Evolutionary conservation across 2,113 vertebrate species (phyloP), one percentile per base, ranked within the genome.

Genomic region (Pituophis catenifer): DNA sequence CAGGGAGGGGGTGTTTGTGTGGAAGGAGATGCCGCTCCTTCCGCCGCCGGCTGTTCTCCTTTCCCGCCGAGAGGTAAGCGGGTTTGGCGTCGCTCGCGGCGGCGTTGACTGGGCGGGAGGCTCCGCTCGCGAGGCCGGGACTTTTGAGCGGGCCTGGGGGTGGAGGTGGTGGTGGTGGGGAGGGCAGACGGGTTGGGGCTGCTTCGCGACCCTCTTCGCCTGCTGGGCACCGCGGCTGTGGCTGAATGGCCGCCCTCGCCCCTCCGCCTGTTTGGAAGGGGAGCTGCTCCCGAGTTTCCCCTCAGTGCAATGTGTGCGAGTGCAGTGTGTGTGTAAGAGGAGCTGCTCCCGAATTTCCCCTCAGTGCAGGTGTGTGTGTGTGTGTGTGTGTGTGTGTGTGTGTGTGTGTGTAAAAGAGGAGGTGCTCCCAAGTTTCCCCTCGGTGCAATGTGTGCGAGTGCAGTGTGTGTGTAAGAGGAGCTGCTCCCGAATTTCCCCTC

Each of bases 1-100:
- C 65, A 0, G 29, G 0, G 11, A 44, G 2, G 38, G 38, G 2
- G 29, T 7, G 5, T 7, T 1, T 23, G 6, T 23, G 29, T 4
- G n/a, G 70, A 75, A 33, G 70, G n/a, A 75, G n/a, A 75, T 33
- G 15, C 70, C n/a, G n/a, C 6, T 75, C 70, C n/a, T 75, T 75
- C 70, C 70, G 70, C n/a, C 70, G n/a, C n/a, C 70, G 70, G 65
- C 1, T 33, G 29, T n/a, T n/a, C 58, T 26, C 11, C 29, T n/a
- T n/a, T n/a, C n/a, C 13, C 70, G 15, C 70, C 2, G 6, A 17
- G n/a, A 75, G 70, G 70, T 33, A 75, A 75, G 70, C 6, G n/a
- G 15, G 5, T 33, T 33, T 33, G 1, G 6, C 13, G 65, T 1
- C 0, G 29, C 1, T 5, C n/a, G 29, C 13, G 70, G 13, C 6